Evolutionary conservation across 1,140 invertebrate species (phyloP).

Genomic region (Panulirus ornatus): DNA sequence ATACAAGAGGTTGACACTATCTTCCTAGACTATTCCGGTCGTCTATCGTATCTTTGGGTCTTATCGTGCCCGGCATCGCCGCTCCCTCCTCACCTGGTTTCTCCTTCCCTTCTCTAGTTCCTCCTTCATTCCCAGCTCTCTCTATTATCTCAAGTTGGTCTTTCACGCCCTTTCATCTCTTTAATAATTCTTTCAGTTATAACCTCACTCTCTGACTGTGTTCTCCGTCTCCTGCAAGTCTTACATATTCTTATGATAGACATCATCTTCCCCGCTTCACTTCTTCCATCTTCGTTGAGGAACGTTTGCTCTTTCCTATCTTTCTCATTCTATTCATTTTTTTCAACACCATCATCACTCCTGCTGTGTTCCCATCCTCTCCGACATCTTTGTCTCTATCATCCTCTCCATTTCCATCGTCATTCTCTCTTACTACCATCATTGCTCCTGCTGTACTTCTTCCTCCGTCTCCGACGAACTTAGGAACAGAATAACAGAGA

Average conservation of each 20-base stretch:
- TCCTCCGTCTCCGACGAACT: neutral
- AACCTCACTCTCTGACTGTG: too few relatives aligned
- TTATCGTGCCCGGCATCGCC: constrained; percentile 39
- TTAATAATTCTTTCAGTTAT: neutral
- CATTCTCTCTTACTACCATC: neutral
- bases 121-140: constrained; percentile 27
- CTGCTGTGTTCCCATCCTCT: neutral
- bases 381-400: constrained; percentile 3
- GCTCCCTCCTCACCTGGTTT: constrained; percentile 14
- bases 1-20: constrained; percentile 20
- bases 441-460: too few relatives aligned
- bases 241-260: too few relatives aligned
- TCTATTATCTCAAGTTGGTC: constrained; percentile 15
- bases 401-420: constrained; percentile 3
- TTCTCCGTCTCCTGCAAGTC: too few relatives aligned
- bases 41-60: constrained; percentile 38
- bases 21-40: constrained; percentile 20
- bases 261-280: too few relatives aligned
- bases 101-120: neutral
- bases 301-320: constrained; percentile 23
- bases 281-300: too few relatives aligned
- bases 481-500: too few relatives aligned
- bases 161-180: neutral
- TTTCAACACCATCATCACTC: constrained; percentile 12
- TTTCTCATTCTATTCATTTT: neutral